Evolutionary conservation across 2,888 invertebrate genomes (phyloP).

Genomic region (Drosophila rubida): DNA sequence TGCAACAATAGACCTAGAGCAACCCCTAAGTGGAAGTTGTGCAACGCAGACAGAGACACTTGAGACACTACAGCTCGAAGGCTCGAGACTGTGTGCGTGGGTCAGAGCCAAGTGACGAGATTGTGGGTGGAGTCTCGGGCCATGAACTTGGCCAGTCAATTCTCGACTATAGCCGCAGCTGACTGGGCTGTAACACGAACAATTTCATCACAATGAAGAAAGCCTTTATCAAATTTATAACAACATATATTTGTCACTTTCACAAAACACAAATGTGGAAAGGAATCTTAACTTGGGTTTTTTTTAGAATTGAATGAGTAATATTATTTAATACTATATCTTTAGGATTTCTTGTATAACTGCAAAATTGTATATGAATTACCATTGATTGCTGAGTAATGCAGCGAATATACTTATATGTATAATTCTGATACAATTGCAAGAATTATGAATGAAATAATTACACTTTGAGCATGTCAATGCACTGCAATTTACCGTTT

Average conservation of each 20-base stretch:
- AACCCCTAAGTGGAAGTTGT: conserved; percentile 69
- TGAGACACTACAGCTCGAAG: conserved; percentile 62
- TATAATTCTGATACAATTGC: conserved; percentile 4
- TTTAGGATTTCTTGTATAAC: not conserved
- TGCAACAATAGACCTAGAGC: conserved; percentile 76
- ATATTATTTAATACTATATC: not conserved
- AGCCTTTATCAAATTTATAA: conserved; percentile 5
- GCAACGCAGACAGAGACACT: conserved; percentile 49
- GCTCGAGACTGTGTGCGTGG: conserved; percentile 38
- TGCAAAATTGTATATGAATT: no score
- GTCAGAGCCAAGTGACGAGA: conserved; percentile 40
- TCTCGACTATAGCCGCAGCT: conserved; percentile 7
- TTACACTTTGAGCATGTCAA: conserved; percentile 24
- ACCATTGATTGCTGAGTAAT: not conserved
- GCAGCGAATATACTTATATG: not conserved
- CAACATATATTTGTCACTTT: conserved; percentile 27
- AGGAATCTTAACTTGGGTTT: not conserved
- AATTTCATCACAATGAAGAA: conserved; percentile 36
- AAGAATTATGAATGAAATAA: conserved; percentile 13
- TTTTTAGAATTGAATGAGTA: not conserved
- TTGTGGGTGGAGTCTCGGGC: conserved; percentile 74
- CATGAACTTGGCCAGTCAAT: conserved; percentile 8
- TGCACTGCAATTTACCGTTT: conserved; percentile 5
- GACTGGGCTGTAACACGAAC: not conserved
- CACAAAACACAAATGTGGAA: not conserved